Conservation (phyloP, 1,140 invertebrate genomes). For the Holotrichia oblita region DNA sequence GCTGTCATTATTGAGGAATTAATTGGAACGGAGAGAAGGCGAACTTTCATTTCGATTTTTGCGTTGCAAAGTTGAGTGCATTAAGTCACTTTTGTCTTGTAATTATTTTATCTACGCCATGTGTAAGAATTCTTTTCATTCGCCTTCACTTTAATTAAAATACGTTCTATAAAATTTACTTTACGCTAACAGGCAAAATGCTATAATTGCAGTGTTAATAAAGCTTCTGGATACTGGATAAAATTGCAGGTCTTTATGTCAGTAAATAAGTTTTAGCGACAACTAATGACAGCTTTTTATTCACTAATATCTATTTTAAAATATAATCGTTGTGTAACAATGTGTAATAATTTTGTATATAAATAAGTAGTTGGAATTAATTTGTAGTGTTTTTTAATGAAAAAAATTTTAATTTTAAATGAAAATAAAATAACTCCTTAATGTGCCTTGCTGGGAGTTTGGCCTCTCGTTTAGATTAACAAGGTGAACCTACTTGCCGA, state of each 20-base stretch:
- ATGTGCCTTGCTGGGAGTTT: no score
- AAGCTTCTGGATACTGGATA: background rate
- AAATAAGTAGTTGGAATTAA: no score
- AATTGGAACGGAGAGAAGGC: slow-evolving; percentile 3
- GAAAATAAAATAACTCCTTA: no score
- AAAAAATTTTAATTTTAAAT: no score
- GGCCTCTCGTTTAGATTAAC: no score
- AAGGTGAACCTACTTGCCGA: no score
- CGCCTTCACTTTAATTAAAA: background rate
- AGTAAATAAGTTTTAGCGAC: slow-evolving; percentile 1
- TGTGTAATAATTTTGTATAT: no score
- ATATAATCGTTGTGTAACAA: no score
- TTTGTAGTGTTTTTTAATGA: no score
- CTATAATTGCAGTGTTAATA: background rate
- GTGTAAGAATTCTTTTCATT: slow-evolving; percentile 6
- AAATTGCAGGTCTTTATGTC: background rate
- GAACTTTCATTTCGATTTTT: slow-evolving; percentile 2
- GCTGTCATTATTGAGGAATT: background rate
- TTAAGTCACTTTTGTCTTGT: background rate
- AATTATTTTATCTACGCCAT: slow-evolving; percentile 2
- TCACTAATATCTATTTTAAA: no score
- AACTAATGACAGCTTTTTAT: background rate
- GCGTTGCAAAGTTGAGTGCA: background rate
- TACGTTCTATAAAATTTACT: background rate
- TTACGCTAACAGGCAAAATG: background rate